Conservation (phyloP, 2,888 invertebrate genomes). For the Lysandra coridon region DNA sequence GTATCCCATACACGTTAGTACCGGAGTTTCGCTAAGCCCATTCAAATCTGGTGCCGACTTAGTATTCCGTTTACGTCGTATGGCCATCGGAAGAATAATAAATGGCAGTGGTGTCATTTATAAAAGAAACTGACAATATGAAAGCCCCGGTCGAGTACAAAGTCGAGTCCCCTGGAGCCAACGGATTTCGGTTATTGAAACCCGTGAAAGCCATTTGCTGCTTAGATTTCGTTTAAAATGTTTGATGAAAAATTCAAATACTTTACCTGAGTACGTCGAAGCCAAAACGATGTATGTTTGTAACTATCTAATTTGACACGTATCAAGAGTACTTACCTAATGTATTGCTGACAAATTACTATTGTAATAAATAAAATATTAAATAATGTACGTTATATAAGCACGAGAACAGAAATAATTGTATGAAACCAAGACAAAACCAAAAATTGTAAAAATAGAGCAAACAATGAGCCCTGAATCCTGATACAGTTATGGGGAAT, state of each 20-base stretch:
- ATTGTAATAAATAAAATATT: too few relatives aligned
- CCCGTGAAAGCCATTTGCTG: neutral
- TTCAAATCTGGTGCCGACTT: slow-evolving; percentile 53
- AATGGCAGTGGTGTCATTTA: slow-evolving; percentile 60
- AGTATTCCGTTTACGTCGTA: slow-evolving; percentile 64
- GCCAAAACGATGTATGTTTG: neutral
- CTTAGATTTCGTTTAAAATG: neutral
- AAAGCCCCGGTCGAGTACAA: slow-evolving; percentile 45
- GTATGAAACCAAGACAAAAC: too few relatives aligned
- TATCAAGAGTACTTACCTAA: too few relatives aligned
- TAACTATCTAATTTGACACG: too few relatives aligned
- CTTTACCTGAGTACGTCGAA: neutral
- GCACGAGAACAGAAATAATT: too few relatives aligned
- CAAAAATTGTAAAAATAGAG: too few relatives aligned
- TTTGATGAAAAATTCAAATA: neutral
- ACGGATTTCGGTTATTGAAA: slow-evolving; percentile 1
- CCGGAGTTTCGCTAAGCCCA: slow-evolving; percentile 30
- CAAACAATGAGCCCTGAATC: too few relatives aligned
- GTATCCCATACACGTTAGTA: neutral
- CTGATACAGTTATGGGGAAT: too few relatives aligned
- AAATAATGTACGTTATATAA: too few relatives aligned
- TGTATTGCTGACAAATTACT: too few relatives aligned
- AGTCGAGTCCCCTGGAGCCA: neutral
- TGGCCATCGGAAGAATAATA: slow-evolving; percentile 70
- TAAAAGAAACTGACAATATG: slow-evolving; percentile 70